These are phyloP conservation scores for Knipowitschia caucasica DNA, from an alignment of 2,797 vertebrate genomes.

Conservation along the genomic window DNA sequence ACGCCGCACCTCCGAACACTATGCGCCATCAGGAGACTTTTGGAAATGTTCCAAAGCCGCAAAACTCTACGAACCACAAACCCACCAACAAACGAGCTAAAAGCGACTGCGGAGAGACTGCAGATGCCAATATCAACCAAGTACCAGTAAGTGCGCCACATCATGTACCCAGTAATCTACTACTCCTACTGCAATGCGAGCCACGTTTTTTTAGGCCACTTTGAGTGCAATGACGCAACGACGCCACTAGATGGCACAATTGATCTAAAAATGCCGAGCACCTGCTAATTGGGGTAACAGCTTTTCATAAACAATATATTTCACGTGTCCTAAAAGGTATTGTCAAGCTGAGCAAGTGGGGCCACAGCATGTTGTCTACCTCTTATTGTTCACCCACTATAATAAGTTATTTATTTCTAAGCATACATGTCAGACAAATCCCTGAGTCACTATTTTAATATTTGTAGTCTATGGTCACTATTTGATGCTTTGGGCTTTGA, in stretches of 20 bases:
- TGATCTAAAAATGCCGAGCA: neutral
- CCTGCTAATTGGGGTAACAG: neutral
- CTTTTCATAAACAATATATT: neutral
- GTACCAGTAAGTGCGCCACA: conserved; percentile 34
- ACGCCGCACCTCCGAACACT: neutral
- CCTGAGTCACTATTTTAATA: too few species aligned
- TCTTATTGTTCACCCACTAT: too few species aligned
- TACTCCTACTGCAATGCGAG: too few species aligned
- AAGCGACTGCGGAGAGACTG: conserved; percentile 11
- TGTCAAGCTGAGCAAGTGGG: too few species aligned
- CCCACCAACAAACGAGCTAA: conserved; percentile 40
- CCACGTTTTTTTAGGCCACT: neutral
- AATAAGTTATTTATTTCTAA: too few species aligned
- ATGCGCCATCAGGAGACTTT: conserved; percentile 13
- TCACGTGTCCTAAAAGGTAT: neutral
- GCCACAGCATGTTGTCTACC: too few species aligned
- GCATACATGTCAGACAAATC: too few species aligned
- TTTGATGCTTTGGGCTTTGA: too few species aligned
- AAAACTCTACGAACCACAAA: neutral
- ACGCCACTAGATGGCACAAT: conserved; percentile 39
- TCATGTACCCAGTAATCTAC: neutral
- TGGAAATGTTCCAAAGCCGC: conserved; percentile 41
- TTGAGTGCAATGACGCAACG: neutral
- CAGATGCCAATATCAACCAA: neutral
- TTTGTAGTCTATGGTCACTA: too few species aligned